Conservation (phyloP, 2,113 vertebrate species). For the Oenanthe melanoleuca region DNA sequence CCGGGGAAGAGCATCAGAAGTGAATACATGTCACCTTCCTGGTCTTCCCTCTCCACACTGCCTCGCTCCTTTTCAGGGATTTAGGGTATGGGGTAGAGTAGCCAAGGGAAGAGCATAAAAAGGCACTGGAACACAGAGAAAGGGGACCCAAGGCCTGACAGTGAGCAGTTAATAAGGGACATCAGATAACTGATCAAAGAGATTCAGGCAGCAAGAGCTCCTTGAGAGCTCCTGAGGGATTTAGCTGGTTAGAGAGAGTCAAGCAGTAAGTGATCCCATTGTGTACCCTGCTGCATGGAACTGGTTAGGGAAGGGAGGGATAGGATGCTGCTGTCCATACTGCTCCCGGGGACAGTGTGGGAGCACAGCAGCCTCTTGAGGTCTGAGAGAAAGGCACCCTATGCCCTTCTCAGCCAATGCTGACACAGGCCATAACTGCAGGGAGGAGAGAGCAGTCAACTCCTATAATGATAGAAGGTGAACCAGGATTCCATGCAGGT, state of each 20-base stretch:
- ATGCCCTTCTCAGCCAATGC: background rate
- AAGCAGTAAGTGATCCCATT: background rate
- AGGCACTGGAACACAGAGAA: background rate
- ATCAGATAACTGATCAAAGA: background rate
- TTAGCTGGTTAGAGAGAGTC: background rate
- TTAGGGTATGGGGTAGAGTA: background rate
- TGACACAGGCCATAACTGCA: background rate
- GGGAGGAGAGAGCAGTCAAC: background rate
- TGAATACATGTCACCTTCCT: background rate
- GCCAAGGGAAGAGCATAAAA: background rate
- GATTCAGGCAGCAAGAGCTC: background rate
- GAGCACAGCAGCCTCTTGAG: background rate
- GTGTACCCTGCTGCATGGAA: background rate
- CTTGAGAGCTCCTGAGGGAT: background rate
- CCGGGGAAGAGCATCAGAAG: background rate
- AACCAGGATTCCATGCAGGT: background rate
- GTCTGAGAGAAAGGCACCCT: background rate
- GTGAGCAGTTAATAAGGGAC: background rate
- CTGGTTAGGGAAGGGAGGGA: background rate
- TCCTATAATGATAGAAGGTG: background rate
- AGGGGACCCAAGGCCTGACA: background rate
- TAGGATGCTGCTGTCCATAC: background rate
- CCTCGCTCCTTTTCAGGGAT: background rate
- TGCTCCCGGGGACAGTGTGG: background rate
- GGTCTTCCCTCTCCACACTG: background rate